Percentiles rank a stretch among this genome's conserved stretches.
These are phyloP conservation scores for Herpailurus yagouaroundi DNA, from an alignment of 2,113 vertebrate genomes.

Conservation along the genomic window DNA sequence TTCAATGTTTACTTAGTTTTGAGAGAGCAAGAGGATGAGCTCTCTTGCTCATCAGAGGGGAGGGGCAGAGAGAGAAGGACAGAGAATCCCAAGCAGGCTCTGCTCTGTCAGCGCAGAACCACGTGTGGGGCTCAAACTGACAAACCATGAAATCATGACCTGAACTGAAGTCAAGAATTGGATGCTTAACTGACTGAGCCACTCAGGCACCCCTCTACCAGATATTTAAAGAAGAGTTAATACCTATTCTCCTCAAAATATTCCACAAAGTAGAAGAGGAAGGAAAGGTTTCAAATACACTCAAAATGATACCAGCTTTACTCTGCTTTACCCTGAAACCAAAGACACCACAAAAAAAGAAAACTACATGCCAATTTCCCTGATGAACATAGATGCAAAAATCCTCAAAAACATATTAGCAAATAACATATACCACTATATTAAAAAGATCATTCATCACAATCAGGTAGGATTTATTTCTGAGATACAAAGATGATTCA, in stretches of 20 bases:
- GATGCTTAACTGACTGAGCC: too few relatives aligned
- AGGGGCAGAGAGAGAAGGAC: too few relatives aligned
- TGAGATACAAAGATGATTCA: background rate
- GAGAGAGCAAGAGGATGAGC: too few relatives aligned
- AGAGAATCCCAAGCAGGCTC: too few relatives aligned
- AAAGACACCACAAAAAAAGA: background rate
- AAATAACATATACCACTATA: background rate
- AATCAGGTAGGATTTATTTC: background rate
- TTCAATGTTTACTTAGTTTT: too few relatives aligned
- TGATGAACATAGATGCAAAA: background rate
- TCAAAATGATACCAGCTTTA: background rate
- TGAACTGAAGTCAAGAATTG: too few relatives aligned
- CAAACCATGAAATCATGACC: too few relatives aligned
- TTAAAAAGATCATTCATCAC: background rate
- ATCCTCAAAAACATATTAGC: background rate
- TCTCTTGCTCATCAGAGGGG: too few relatives aligned
- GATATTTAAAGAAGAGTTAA: background rate
- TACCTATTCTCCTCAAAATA: background rate
- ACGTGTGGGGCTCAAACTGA: too few relatives aligned
- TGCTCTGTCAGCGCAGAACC: too few relatives aligned
- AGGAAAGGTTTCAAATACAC: background rate
- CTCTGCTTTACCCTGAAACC: background rate
- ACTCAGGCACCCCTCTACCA: too few relatives aligned
- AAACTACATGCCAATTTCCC: background rate
- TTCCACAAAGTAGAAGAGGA: background rate